A percentile compares a stretch with the other conserved stretches of the same genome.
Evolutionary conservation across 2,888 invertebrate genomes (phyloP).

Genomic region (Limnephilus auricula): DNA sequence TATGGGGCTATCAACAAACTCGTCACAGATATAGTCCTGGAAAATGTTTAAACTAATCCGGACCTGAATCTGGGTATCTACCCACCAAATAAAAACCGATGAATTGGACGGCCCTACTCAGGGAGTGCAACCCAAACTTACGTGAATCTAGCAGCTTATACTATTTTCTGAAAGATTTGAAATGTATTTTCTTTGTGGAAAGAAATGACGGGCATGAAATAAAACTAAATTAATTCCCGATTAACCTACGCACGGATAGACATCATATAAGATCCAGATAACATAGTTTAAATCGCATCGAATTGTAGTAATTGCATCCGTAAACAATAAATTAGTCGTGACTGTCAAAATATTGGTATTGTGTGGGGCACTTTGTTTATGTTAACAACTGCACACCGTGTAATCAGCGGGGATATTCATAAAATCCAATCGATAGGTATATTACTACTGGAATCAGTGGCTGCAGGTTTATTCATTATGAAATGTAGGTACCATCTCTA

Average conservation of each 20-base stretch:
- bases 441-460: neutral
- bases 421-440: neutral
- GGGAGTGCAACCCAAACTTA: neutral
- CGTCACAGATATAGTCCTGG: too few relatives aligned
- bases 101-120: constrained; percentile 8
- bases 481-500: neutral
- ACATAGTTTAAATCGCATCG: constrained; percentile 3
- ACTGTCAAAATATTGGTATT: constrained; percentile 23
- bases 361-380: neutral
- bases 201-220: neutral
- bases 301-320: constrained; percentile 6
- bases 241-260: constrained; percentile 29
- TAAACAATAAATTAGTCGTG: neutral
- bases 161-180: too few relatives aligned
- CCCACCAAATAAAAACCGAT: neutral
- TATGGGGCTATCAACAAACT: neutral
- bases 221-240: neutral
- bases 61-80: neutral
- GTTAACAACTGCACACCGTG: neutral
- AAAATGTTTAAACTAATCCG: neutral
- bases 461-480: neutral
- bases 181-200: neutral
- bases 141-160: too few relatives aligned
- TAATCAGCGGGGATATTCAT: neutral
- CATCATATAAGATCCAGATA: neutral